phyloP scores from a whole-genome alignment of 2,797 vertebrate genomes.

The Arnoldichthys spilopterus region DNA sequence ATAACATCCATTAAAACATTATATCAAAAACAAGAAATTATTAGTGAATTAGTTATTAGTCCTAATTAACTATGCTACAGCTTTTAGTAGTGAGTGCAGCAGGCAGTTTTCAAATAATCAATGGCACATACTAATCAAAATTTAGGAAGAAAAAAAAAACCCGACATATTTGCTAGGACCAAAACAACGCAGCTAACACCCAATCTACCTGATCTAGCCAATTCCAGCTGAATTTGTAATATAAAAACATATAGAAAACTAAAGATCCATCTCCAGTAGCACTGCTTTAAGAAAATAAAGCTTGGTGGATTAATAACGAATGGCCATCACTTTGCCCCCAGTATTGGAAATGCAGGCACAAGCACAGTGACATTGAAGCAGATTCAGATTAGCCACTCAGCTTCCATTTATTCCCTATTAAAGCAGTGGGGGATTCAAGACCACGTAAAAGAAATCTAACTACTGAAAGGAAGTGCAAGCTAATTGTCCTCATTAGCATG shows the following conservation, averaged over 20 bases:
- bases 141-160: no score
- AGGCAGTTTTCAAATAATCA: no score
- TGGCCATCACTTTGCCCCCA: conserved; percentile 48
- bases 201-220: no score
- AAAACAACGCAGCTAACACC: no score
- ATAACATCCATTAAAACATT: no score
- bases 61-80: no score
- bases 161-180: no score
- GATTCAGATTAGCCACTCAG: conserved; percentile 63
- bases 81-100: no score
- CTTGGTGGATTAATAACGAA: conserved; percentile 50
- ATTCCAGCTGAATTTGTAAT: background rate
- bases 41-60: no score
- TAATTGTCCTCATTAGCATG: conserved; percentile 78
- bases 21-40: no score
- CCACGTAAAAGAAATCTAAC: conserved; percentile 50
- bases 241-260: background rate
- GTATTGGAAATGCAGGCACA: conserved; percentile 21
- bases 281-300: conserved; percentile 50
- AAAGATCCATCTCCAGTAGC: conserved; percentile 15
- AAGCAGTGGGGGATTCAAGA: conserved; percentile 47
- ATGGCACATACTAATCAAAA: no score
- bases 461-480: conserved; percentile 56
- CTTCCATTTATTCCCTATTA: conserved; percentile 64
- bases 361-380: conserved; percentile 54